A percentile compares a stretch with the other conserved stretches of the same genome.
Evolutionary conservation across 2,797 vertebrate genomes (phyloP).

Genomic region (Coccyzus lansbergi): DNA sequence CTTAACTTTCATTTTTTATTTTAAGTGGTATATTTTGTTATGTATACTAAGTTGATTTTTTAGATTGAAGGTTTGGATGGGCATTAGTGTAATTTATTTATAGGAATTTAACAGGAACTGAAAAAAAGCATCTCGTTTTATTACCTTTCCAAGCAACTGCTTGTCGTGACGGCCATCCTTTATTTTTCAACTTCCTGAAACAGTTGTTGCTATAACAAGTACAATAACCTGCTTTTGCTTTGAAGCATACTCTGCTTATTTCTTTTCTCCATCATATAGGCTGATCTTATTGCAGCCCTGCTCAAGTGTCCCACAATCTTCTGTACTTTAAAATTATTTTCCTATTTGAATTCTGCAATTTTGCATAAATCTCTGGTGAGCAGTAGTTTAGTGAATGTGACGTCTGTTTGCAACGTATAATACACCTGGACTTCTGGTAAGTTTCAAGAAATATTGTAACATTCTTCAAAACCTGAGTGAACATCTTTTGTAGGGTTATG

Average conservation of each 20-base stretch:
- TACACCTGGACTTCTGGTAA: neutral
- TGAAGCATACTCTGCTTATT: neutral
- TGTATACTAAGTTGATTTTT: neutral
- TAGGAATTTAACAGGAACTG: neutral
- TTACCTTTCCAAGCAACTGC: neutral
- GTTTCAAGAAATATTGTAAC: accelerated
- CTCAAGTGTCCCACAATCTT: neutral
- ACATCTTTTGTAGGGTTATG: neutral
- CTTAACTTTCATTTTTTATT: neutral
- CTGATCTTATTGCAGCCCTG: neutral
- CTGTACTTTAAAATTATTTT: neutral
- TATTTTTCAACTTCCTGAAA: neutral
- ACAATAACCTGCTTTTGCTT: neutral
- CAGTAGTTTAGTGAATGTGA: neutral
- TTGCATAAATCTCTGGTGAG: neutral
- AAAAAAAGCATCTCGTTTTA: neutral
- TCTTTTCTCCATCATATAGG: neutral
- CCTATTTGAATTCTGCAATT: neutral
- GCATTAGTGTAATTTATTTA: neutral
- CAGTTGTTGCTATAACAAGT: neutral
- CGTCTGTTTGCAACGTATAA: neutral
- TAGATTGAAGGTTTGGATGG: neutral
- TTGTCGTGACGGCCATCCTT: neutral
- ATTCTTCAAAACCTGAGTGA: neutral
- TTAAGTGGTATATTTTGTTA: neutral